Evolutionary conservation across 2,113 vertebrate genomes (phyloP).

Genomic region (Malurus elegans): DNA sequence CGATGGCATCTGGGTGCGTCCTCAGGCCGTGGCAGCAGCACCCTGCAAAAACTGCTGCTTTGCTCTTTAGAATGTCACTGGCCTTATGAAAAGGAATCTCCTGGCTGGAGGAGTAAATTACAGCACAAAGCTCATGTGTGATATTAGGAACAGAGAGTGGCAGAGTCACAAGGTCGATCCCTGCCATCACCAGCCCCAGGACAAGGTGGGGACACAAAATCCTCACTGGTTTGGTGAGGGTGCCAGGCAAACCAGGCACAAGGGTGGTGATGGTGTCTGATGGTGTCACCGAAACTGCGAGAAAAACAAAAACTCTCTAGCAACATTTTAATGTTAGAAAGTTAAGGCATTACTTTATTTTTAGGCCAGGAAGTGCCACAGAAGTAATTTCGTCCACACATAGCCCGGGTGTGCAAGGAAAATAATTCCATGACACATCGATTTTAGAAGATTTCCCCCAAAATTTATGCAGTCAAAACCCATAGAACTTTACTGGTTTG

Average conservation of each 20-base stretch:
- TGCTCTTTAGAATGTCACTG: not conserved
- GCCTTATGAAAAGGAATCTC: conserved; percentile 1
- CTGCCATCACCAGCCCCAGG: not conserved
- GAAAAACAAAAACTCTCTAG: too few species aligned
- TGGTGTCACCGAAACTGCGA: too few species aligned
- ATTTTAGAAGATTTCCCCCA: too few species aligned
- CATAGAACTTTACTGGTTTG: too few species aligned
- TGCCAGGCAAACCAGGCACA: not conserved
- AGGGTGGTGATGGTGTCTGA: not conserved
- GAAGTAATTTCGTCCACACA: too few species aligned
- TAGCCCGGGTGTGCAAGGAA: too few species aligned
- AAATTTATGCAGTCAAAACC: too few species aligned
- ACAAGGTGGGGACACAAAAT: rapidly evolving
- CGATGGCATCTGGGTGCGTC: rapidly evolving
- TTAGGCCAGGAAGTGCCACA: too few species aligned
- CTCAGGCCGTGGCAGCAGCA: not conserved
- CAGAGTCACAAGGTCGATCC: not conserved
- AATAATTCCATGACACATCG: too few species aligned
- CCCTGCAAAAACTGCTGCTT: not conserved
- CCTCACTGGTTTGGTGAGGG: not conserved
- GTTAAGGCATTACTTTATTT: too few species aligned
- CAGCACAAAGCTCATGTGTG: not conserved
- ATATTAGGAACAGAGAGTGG: not conserved
- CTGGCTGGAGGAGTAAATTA: not conserved
- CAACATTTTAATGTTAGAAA: too few species aligned